Conservation (phyloP, 1,140 invertebrate genomes). For the Polypedilum pembai region DNA sequence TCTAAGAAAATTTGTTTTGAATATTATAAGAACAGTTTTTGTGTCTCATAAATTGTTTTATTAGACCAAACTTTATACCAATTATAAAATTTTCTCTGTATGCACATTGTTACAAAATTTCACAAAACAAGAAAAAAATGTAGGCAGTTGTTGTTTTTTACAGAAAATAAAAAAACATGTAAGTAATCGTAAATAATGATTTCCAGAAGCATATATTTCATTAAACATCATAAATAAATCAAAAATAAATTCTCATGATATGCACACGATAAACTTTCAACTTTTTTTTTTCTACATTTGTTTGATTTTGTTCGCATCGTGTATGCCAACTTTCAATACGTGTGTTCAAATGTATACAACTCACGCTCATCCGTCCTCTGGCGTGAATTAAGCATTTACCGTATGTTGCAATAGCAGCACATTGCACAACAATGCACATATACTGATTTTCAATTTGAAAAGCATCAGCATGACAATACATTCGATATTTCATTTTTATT, state of each 20-base stretch:
- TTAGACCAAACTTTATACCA: too few species aligned
- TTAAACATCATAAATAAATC: not conserved
- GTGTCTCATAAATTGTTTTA: too few species aligned
- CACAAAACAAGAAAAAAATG: too few species aligned
- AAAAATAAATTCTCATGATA: not conserved
- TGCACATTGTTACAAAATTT: too few species aligned
- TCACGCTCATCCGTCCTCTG: not conserved
- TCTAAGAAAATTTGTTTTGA: too few species aligned
- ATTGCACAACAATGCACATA: not conserved
- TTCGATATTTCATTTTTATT: not conserved
- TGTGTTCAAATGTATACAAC: not conserved
- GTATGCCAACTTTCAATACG: not conserved
- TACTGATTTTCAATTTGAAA: not conserved
- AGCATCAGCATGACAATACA: slow-evolving; percentile 2
- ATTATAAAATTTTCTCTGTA: too few species aligned
- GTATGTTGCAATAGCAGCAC: slow-evolving; percentile 2
- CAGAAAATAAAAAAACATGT: not conserved
- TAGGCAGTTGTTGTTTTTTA: not conserved
- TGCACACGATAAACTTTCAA: not conserved
- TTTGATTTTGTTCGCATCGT: slow-evolving; percentile 2
- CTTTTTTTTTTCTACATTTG: not conserved
- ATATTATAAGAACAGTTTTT: too few species aligned
- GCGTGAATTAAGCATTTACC: slow-evolving; percentile 5
- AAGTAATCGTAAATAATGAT: not conserved
- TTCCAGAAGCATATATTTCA: not conserved